phyloP scores from a whole-genome alignment of 2,113 vertebrate genomes.

The Tor tambroides region DNA sequence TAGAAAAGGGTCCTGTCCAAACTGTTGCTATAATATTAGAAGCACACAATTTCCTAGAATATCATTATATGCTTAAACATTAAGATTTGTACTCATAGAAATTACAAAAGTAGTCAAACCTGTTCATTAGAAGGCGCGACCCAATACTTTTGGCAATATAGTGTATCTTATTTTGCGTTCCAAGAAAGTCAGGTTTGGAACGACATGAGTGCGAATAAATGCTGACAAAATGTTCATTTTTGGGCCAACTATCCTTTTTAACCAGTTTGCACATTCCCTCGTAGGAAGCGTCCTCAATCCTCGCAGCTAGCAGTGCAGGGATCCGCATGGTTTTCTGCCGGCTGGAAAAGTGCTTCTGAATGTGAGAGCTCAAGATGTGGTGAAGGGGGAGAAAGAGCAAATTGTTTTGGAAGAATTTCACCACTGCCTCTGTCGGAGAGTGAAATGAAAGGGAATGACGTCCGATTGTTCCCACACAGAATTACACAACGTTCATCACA shows the following conservation, averaged over 20 bases:
- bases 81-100: too few relatives aligned
- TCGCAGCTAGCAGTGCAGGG: not conserved
- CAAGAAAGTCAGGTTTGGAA: not conserved
- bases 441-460: not conserved
- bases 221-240: not conserved
- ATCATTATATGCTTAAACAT: too few relatives aligned
- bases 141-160: too few relatives aligned
- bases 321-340: conserved; percentile 3
- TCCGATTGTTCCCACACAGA: conserved; percentile 58
- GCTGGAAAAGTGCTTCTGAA: conserved; percentile 31
- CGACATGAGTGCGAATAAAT: not conserved
- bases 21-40: too few relatives aligned
- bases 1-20: too few relatives aligned
- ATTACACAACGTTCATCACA: conserved; percentile 65
- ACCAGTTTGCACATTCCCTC: not conserved
- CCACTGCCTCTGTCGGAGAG: conserved; percentile 41
- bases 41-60: too few relatives aligned
- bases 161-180: not conserved
- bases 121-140: too few relatives aligned
- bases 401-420: conserved; percentile 57
- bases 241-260: not conserved
- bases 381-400: conserved; percentile 49
- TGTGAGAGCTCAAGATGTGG: conserved; percentile 41
- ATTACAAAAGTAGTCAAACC: too few relatives aligned
- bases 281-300: not conserved